A percentile compares a stretch with the other conserved stretches of the same genome.
Conservation (phyloP, 1,140 invertebrate genomes). For the Saccostrea cuccullata region DNA sequence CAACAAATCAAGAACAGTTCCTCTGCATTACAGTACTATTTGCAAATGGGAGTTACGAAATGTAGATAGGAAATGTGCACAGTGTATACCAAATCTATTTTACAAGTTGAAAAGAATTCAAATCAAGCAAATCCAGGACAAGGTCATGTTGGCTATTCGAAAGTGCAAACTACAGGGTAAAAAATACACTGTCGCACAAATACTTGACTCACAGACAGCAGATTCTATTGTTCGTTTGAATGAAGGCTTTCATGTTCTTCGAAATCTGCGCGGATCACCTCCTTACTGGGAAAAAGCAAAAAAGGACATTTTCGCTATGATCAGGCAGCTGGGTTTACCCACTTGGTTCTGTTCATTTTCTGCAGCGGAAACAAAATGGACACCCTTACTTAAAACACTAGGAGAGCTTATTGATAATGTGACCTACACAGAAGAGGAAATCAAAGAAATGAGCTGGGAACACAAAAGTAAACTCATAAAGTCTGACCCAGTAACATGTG, state of each 20-base stretch:
- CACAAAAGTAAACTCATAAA: constrained; percentile 49
- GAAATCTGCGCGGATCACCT: constrained; percentile 42
- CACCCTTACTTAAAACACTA: constrained; percentile 47
- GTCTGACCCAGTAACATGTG: constrained; percentile 54
- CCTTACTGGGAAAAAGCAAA: constrained; percentile 51
- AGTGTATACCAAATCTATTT: constrained; percentile 49
- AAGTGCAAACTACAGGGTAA: constrained; percentile 54
- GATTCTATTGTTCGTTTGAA: constrained; percentile 39
- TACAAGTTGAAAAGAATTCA: constrained; percentile 63
- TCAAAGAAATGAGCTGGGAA: constrained; percentile 52
- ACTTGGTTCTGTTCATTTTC: constrained; percentile 53
- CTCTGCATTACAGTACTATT: constrained; percentile 55
- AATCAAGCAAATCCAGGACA: constrained; percentile 59
- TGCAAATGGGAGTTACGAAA: constrained; percentile 49
- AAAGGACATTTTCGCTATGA: constrained; percentile 57
- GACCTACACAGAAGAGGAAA: constrained; percentile 53
- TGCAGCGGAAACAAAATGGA: constrained; percentile 56
- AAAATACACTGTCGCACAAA: constrained; percentile 55
- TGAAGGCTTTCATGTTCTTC: constrained; percentile 49
- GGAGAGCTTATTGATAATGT: constrained; percentile 46
- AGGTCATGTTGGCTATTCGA: constrained; percentile 53
- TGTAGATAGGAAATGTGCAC: constrained; percentile 44
- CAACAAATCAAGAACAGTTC: constrained; percentile 30
- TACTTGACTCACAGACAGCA: constrained; percentile 16
- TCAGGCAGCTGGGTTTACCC: constrained; percentile 53